These are phyloP conservation scores for Lasiommata megera DNA, from an alignment of 2,888 invertebrate genomes.

Conservation along the genomic window DNA sequence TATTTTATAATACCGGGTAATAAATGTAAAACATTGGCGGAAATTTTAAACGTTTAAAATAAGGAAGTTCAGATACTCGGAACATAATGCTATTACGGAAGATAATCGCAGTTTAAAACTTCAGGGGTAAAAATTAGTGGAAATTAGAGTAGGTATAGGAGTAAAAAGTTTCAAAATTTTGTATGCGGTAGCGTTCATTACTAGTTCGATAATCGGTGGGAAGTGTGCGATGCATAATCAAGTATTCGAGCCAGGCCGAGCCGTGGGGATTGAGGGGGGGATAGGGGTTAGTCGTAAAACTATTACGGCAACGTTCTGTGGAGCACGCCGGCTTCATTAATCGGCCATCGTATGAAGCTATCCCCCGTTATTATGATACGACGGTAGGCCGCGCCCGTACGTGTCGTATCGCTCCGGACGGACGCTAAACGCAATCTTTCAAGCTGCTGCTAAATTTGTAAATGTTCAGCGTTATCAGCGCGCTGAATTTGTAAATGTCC, in stretches of 20 bases:
- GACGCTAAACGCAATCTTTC: constrained; percentile 15
- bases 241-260: constrained; percentile 58
- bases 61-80: constrained; percentile 17
- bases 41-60: constrained; percentile 27
- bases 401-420: constrained; percentile 23
- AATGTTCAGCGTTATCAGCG: constrained; percentile 14
- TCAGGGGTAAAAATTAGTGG: constrained; percentile 38
- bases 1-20: too few relatives aligned
- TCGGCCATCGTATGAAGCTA: constrained; percentile 77
- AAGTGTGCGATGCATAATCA: constrained; percentile 77
- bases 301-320: constrained; percentile 75
- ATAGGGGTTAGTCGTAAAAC: constrained; percentile 66
- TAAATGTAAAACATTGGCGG: too few relatives aligned
- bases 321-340: constrained; percentile 75
- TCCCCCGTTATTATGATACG: constrained; percentile 67
- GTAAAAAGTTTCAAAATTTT: constrained; percentile 49
- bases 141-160: constrained; percentile 35
- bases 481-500: constrained; percentile 17
- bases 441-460: constrained; percentile 18
- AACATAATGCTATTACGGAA: constrained; percentile 17
- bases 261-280: constrained; percentile 35
- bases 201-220: constrained; percentile 76
- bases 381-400: constrained; percentile 53
- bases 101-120: constrained; percentile 35
- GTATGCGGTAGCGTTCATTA: constrained; percentile 66